phyloP scores from a whole-genome alignment of 2,888 invertebrate genomes.

The Brachyopa scutellaris region DNA sequence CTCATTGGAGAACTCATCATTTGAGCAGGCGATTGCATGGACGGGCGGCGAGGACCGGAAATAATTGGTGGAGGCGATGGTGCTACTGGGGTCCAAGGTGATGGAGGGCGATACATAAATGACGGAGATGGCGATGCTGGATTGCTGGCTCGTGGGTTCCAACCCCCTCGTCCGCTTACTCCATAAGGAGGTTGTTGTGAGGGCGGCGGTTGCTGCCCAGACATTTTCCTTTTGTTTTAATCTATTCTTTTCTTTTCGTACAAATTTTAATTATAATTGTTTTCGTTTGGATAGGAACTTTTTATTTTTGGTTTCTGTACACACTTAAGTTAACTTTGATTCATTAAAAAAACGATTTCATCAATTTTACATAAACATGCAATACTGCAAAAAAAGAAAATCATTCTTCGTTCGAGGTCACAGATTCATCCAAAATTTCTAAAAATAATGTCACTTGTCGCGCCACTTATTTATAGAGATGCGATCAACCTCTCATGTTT shows the following conservation, averaged over 20 bases:
- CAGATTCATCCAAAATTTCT: slow-evolving; percentile 15
- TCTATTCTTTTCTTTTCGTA: slow-evolving; percentile 39
- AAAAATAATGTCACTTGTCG: slow-evolving; percentile 36
- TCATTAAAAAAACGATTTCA: not conserved
- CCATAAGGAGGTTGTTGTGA: slow-evolving; percentile 77
- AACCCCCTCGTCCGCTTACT: slow-evolving; percentile 79
- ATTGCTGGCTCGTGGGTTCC: slow-evolving; percentile 79
- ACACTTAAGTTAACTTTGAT: slow-evolving; percentile 5
- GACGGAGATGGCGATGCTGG: slow-evolving; percentile 82
- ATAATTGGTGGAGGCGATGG: slow-evolving; percentile 89
- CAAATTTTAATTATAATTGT: not conserved
- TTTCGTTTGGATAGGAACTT: not conserved
- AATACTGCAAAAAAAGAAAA: slow-evolving; percentile 18
- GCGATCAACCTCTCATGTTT: too few species aligned
- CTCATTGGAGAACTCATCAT: slow-evolving; percentile 75
- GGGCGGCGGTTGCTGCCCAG: slow-evolving; percentile 79
- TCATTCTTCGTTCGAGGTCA: not conserved
- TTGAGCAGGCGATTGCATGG: slow-evolving; percentile 78
- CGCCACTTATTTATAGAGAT: slow-evolving; percentile 45
- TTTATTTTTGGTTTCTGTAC: slow-evolving; percentile 16
- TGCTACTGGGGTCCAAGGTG: slow-evolving; percentile 85
- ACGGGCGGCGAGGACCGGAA: slow-evolving; percentile 84
- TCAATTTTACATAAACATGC: slow-evolving; percentile 13
- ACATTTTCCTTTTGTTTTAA: slow-evolving; percentile 75
- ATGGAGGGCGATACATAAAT: slow-evolving; percentile 88